These are phyloP conservation scores for Shinisaurus crocodilurus DNA, from an alignment of 2,113 vertebrate genomes.

Conservation along the genomic window DNA sequence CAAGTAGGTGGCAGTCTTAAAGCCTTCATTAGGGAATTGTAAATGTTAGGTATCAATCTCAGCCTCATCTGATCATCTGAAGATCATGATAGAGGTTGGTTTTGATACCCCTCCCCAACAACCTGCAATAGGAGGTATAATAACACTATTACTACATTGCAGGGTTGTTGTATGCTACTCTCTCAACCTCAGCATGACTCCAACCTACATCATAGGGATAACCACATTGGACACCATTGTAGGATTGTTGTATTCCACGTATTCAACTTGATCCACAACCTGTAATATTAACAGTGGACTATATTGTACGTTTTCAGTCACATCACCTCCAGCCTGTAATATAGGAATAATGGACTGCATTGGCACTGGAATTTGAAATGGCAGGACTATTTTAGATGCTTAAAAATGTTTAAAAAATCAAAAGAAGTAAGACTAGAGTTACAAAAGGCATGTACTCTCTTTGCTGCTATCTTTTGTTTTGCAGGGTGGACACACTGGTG, in stretches of 20 bases:
- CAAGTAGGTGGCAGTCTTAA: not conserved
- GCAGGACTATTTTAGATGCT: not conserved
- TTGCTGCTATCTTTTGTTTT: not conserved
- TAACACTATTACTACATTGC: not conserved
- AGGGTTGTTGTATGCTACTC: not conserved
- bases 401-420: not conserved
- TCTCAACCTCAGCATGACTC: no score
- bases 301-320: no score
- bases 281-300: not conserved
- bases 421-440: not conserved
- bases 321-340: not conserved
- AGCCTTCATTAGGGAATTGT: not conserved
- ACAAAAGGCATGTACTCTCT: not conserved
- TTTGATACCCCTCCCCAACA: not conserved
- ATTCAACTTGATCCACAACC: not conserved
- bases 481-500: no score
- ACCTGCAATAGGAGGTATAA: not conserved
- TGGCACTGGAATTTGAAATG: not conserved
- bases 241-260: not conserved
- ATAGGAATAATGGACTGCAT: no score
- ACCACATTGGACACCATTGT: not conserved
- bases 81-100: not conserved
- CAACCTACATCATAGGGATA: not conserved
- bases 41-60: not conserved
- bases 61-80: not conserved